phyloP scores from a whole-genome alignment of 2,888 invertebrate species.

The Xanthia togata region DNA sequence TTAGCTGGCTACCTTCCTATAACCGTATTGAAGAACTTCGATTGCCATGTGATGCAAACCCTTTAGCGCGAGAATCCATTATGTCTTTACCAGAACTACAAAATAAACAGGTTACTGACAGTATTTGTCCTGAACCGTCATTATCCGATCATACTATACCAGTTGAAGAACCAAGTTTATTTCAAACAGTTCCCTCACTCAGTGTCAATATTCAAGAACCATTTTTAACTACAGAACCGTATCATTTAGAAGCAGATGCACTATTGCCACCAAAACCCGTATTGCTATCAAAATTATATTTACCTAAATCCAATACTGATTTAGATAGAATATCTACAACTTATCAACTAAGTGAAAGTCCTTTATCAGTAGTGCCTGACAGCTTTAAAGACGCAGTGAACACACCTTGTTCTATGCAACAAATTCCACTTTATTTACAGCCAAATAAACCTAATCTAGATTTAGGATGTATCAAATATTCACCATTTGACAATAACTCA shows the following conservation, averaged over 20 bases:
- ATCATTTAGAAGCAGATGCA: background rate
- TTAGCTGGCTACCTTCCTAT: conserved; percentile 3
- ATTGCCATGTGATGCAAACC: background rate
- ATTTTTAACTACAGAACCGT: background rate
- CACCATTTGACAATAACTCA: background rate
- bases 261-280: background rate
- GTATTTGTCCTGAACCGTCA: background rate
- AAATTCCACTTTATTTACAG: background rate
- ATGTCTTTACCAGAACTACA: background rate
- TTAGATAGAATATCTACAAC: background rate
- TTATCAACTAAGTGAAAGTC: background rate
- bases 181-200: background rate
- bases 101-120: background rate
- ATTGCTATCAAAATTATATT: background rate
- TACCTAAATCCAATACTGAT: background rate
- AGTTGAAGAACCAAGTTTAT: background rate
- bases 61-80: background rate
- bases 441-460: background rate
- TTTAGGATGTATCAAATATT: background rate
- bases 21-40: background rate
- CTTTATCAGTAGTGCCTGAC: background rate
- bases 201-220: background rate
- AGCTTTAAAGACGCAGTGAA: background rate
- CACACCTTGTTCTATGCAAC: background rate
- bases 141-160: too few species aligned